Conservation (phyloP, 2,113 vertebrate species). For the Malaclemys terrapin region DNA sequence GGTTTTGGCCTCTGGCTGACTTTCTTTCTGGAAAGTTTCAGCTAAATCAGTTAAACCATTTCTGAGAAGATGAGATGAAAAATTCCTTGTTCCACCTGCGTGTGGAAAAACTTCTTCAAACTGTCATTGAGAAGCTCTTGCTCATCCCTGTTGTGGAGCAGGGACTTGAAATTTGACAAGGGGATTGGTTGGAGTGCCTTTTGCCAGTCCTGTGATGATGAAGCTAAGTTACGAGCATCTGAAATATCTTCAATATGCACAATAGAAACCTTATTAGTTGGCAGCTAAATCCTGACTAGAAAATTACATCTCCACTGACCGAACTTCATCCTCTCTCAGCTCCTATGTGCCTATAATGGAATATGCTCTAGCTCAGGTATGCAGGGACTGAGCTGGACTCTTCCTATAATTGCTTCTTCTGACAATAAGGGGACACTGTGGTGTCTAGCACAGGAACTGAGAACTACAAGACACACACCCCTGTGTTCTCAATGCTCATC, state of each 20-base stretch:
- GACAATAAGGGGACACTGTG: neutral
- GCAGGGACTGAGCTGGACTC: neutral
- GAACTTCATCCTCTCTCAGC: neutral
- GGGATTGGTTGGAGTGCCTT: neutral
- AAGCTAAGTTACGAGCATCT: no score
- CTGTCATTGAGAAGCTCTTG: neutral
- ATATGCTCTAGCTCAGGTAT: neutral
- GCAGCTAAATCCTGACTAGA: neutral
- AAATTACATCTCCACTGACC: neutral
- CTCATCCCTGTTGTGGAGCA: neutral
- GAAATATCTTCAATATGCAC: no score
- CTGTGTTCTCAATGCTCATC: neutral
- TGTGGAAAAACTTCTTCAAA: no score
- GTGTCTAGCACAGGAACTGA: neutral
- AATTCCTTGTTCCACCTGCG: neutral
- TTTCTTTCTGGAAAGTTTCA: neutral
- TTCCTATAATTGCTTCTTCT: fast-evolving
- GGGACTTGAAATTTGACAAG: neutral
- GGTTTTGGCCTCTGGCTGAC: neutral
- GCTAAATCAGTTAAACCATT: neutral
- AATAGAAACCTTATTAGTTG: neutral
- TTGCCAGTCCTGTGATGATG: neutral
- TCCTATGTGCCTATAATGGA: neutral
- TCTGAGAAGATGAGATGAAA: neutral
- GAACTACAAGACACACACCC: neutral